Base-by-base conservation (phyloP, 1,140 invertebrate genomes). In the Neotoxoptera formosana region DNA sequence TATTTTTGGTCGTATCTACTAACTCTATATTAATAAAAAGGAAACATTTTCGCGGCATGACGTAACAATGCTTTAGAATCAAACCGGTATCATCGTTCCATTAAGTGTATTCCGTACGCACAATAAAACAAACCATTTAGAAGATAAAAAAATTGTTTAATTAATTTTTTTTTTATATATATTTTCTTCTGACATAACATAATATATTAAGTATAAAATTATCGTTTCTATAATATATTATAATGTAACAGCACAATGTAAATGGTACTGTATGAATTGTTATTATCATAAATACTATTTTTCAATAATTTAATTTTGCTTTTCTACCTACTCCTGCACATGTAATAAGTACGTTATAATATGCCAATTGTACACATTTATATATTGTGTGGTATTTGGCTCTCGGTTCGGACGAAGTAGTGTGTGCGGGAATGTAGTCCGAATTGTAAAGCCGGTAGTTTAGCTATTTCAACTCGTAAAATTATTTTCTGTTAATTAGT, bases 91-190 rank as follows among this genome's bases (percentile, higher is more conserved):
- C 47, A 51, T 56, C 53, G 36, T 90, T 67, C 60, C 20, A 60
- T 67, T n/a, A 56, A 67, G 36, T 67, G 53, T 45, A n/a, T 45
- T 45, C 53, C 21, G 11, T 25, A 20, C 51, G n/a, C 88, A 11
- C 23, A 41, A 67, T 90, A 90, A 90, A 67, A 45, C 36, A 67
- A 90, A 90, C 23, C 89, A 36, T 90, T 47, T 45, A 30, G 36
- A 47, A 89, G 87, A 90, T 90, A 90, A 67, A 47, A 90, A n/a
- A n/a, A 76, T 76, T 76, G 60, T 76, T 76, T 76, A 76, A 76
- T 76, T 76, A 7, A n/a, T n/a, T 67, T 67, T 67, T 67, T 76
- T 76, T 76, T n/a, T 41, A 41, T 41, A 41, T 41, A 76, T 76
- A n/a, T 76, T 76, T 76, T 76, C 30, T 23, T 76, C 14, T 76